Conservation (phyloP, 1,140 invertebrate genomes). For the Euwallacea similis region DNA sequence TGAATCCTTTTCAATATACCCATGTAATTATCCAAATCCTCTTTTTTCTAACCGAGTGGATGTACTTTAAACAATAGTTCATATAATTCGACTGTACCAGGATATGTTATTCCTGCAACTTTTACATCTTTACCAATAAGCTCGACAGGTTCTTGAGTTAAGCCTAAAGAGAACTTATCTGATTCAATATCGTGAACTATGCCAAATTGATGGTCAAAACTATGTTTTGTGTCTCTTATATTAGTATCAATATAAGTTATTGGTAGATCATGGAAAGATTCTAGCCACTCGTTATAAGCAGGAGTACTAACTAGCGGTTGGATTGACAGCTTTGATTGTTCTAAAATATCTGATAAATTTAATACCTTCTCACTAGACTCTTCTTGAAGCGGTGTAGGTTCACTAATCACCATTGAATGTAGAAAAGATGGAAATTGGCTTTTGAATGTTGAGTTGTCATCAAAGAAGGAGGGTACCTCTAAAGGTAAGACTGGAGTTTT, state of each 20-base stretch:
- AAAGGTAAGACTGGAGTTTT: constrained; percentile 12
- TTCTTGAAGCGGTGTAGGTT: constrained; percentile 3
- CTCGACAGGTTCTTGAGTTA: constrained; percentile 17
- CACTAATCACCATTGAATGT: constrained; percentile 10
- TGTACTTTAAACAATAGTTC: constrained; percentile 42
- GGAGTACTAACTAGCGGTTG: background rate
- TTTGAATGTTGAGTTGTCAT: background rate
- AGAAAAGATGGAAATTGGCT: background rate
- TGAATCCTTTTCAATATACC: constrained; percentile 41
- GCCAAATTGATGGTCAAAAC: constrained; percentile 34
- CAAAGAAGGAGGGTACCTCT: constrained; percentile 15
- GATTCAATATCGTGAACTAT: constrained; percentile 26
- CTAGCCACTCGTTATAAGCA: constrained; percentile 20
- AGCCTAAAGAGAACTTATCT: constrained; percentile 29
- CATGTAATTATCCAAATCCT: constrained; percentile 42
- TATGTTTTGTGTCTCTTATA: constrained; percentile 17
- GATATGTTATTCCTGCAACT: constrained; percentile 29
- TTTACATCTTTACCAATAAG: constrained; percentile 31
- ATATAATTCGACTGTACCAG: constrained; percentile 38
- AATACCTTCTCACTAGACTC: background rate
- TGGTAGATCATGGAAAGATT: constrained; percentile 7
- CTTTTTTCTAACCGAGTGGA: constrained; percentile 34
- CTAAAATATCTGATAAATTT: constrained; percentile 20
- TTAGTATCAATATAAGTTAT: constrained; percentile 13
- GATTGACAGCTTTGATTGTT: constrained; percentile 1